Percentiles rank a stretch among this genome's conserved stretches.
Conservation (phyloP, 2,113 vertebrate species). For the Rhynchopsitta pachyrhyncha region DNA sequence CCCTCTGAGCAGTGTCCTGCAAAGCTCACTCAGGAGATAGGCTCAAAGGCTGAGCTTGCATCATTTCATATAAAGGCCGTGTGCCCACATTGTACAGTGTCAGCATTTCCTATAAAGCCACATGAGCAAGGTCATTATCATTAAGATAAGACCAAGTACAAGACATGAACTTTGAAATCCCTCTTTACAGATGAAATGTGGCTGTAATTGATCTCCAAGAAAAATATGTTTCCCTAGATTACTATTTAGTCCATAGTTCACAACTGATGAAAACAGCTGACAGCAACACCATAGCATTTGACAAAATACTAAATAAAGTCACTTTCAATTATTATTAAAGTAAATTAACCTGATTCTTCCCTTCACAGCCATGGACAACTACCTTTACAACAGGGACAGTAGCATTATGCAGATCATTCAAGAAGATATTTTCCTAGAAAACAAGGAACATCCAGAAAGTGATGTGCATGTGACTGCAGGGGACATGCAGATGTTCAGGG, state of each 20-base stretch:
- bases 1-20: background rate
- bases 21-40: background rate
- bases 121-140: background rate
- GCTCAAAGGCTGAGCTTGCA: background rate
- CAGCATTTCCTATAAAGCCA: constrained; percentile 36
- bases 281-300: background rate
- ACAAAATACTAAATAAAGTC: background rate
- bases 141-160: constrained; percentile 29
- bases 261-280: background rate
- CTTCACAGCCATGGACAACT: background rate
- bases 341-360: background rate
- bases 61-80: background rate
- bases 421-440: background rate
- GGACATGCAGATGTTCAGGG: background rate
- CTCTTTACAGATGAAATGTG: background rate
- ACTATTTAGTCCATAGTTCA: background rate
- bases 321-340: background rate
- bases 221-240: background rate
- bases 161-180: constrained; percentile 29
- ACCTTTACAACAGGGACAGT: background rate
- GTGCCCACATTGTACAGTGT: background rate
- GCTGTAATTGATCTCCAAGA: background rate
- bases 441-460: background rate
- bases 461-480: background rate
- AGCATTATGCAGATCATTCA: background rate